Evolutionary conservation across 2,888 invertebrate species (phyloP), one percentile per base, ranked within the genome.

Genomic region (Acrobasis suavella): DNA sequence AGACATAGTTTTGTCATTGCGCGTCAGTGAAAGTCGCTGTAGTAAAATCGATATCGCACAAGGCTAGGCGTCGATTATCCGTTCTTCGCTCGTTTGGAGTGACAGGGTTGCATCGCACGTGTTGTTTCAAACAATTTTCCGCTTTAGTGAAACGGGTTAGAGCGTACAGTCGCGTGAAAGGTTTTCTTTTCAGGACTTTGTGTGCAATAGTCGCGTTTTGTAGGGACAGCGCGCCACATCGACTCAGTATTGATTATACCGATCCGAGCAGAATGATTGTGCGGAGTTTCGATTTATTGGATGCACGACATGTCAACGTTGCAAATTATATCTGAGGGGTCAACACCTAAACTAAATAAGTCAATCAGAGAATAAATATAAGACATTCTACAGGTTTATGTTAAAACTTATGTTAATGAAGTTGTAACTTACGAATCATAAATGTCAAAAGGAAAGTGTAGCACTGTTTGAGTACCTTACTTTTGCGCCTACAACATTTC

Each of bases 1-100:
- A 62, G 66, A 0, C n/a, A 65, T 69, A 75, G 17, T 10, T 64
- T 52, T 72, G 65, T 63, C 46, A 12, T 70, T 81, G 71, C 77
- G 78, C 74, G 77, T 72, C 64, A 73, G 74, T 74, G 76, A 83
- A 83, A 83, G 81, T 81, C 76, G 82, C 82, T 78, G 78, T 75
- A 80, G 85, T 85, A 91, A 92, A 92, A 93, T 93, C 92, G 92
- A 93, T 93, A 92, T 92, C 91, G 89, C 91, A 88, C 92, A 92
- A 92, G 92, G 92, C 92, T 92, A 87, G 87, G 82, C 89, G 92
- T 92, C 92, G 92, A 92, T 92, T 91, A 91, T 89, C 89, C 86
- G 87, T 82, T 86, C 73, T 70, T 75, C 75, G 73, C 65, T 42
- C 65, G 55, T 52, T 67, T 54, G 63, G 55, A 60, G 60, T 42